A percentile compares a stretch with the other conserved stretches of the same genome.
Evolutionary conservation across 2,797 vertebrate species (phyloP).

Genomic region (Novumbra hubbsi): DNA sequence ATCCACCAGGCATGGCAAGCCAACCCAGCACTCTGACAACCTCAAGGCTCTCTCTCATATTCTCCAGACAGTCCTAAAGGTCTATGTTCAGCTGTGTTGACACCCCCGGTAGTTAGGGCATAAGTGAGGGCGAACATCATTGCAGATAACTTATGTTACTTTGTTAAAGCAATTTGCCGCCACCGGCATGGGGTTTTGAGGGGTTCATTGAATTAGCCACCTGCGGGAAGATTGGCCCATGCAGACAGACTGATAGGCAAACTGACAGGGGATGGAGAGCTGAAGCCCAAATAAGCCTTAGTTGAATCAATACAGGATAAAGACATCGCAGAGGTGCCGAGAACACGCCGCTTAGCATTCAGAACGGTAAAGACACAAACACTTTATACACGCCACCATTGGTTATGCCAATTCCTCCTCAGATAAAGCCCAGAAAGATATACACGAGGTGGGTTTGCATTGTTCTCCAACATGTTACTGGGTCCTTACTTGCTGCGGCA

Average conservation of each 20-base stretch:
- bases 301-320: slow-evolving; percentile 64
- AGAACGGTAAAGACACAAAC: slow-evolving; percentile 45
- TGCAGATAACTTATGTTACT: slow-evolving; percentile 49
- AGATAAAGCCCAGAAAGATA: background rate
- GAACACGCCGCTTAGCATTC: slow-evolving; percentile 64
- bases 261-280: slow-evolving; percentile 14
- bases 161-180: slow-evolving; percentile 17
- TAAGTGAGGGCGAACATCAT: slow-evolving; percentile 28
- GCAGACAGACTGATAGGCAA: background rate
- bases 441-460: background rate
- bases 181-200: slow-evolving; percentile 3
- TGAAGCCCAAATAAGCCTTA: slow-evolving; percentile 60
- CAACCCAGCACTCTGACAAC: background rate
- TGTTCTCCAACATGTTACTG: background rate
- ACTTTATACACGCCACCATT: slow-evolving; percentile 53
- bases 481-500: background rate
- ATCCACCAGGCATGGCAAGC: background rate
- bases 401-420: slow-evolving; percentile 49
- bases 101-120: background rate
- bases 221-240: slow-evolving; percentile 16
- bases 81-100: background rate
- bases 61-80: background rate
- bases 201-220: slow-evolving; percentile 49
- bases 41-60: slow-evolving; percentile 2
- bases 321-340: slow-evolving; percentile 64